Evolutionary conservation across 2,888 invertebrate species (phyloP).

Genomic region (Sycophila texana): DNA sequence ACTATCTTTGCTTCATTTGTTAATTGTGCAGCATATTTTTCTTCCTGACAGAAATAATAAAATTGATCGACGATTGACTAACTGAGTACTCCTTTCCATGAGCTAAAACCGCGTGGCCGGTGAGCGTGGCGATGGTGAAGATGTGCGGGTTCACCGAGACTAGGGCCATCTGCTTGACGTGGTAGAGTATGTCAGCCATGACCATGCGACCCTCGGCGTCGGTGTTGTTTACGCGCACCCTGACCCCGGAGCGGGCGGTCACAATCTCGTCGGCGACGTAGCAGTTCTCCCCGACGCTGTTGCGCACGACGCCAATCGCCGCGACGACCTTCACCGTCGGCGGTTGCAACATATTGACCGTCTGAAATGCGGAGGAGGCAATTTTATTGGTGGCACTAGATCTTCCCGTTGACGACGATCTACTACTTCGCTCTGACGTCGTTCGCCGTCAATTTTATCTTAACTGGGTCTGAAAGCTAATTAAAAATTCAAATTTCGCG

Average conservation of each 20-base stretch:
- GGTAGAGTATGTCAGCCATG: constrained; percentile 92
- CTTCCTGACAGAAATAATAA: too few relatives aligned
- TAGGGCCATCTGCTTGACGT: constrained; percentile 84
- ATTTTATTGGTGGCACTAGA: too few relatives aligned
- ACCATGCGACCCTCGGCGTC: constrained; percentile 95
- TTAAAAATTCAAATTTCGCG: too few relatives aligned
- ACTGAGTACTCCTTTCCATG: constrained; percentile 86
- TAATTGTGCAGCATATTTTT: too few relatives aligned
- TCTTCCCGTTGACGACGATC: too few relatives aligned
- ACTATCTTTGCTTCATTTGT: too few relatives aligned
- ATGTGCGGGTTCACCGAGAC: constrained; percentile 87
- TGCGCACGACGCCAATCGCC: constrained; percentile 90
- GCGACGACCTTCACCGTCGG: constrained; percentile 87
- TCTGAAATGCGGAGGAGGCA: constrained; percentile 71
- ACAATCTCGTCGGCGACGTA: constrained; percentile 95
- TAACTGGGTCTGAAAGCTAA: too few relatives aligned
- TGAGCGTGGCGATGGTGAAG: constrained; percentile 93
- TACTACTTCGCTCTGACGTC: too few relatives aligned
- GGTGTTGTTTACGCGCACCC: constrained; percentile 93
- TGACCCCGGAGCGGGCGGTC: constrained; percentile 87
- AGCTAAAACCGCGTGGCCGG: constrained; percentile 87
- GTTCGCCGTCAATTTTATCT: too few relatives aligned
- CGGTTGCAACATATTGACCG: constrained; percentile 83
- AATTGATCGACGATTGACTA: constrained; percentile 55
- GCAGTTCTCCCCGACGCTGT: constrained; percentile 91